These are phyloP conservation scores for Drosophila mulleri DNA, from an alignment of 2,888 invertebrate species.

Conservation along the genomic window DNA sequence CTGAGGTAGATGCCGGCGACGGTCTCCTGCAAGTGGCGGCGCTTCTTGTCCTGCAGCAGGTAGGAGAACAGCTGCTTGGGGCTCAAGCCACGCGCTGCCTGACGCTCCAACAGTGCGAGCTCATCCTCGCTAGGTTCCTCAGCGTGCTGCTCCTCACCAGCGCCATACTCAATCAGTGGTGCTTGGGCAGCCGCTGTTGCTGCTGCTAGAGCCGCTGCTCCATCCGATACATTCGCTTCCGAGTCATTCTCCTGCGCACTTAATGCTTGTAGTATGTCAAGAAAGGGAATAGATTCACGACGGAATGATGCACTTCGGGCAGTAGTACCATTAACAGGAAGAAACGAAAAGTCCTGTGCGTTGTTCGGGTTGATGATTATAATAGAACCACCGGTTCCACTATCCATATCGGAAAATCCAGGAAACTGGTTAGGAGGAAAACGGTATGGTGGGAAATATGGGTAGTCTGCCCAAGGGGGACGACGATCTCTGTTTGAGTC, in stretches of 20 bases:
- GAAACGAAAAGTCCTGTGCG: conserved; percentile 20
- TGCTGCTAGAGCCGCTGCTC: background rate
- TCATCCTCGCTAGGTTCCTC: conserved; percentile 53
- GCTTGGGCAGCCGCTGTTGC: background rate
- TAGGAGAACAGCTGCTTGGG: conserved; percentile 50
- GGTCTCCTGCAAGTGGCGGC: conserved; percentile 64
- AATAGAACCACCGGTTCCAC: conserved; percentile 22
- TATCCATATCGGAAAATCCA: background rate
- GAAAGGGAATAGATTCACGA: conserved; percentile 26
- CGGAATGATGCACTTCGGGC: conserved; percentile 1
- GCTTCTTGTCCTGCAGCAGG: conserved; percentile 61
- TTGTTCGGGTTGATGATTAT: conserved; percentile 61
- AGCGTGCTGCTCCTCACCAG: conserved; percentile 37
- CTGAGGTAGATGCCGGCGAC: conserved; percentile 68
- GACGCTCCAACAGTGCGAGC: conserved; percentile 55
- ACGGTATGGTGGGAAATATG: background rate
- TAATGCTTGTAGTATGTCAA: conserved; percentile 40
- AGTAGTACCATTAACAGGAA: too few relatives aligned
- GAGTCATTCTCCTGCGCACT: conserved; percentile 42
- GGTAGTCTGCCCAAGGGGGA: conserved; percentile 29
- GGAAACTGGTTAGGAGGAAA: background rate
- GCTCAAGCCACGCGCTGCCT: conserved; percentile 50
- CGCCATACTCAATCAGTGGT: background rate
- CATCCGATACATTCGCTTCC: conserved; percentile 29
- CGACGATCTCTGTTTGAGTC: conserved; percentile 24